Evolutionary conservation across 2,113 vertebrate genomes (phyloP), one percentile per base, ranked within the genome.

Genomic region (Setophaga coronata): DNA sequence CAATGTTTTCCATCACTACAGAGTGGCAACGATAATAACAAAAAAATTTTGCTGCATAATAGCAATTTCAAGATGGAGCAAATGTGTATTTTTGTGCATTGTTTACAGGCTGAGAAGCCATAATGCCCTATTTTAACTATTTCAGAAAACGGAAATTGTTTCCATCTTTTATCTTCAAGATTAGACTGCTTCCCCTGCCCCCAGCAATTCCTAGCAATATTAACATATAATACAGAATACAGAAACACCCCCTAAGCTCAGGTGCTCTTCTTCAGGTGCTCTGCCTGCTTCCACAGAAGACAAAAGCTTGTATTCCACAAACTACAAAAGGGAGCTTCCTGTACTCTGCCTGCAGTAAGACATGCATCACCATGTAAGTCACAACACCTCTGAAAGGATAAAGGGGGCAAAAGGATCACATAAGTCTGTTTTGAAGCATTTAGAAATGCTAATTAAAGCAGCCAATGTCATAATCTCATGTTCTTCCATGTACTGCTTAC

Each of bases 401-500:
- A 69, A 78, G 17, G 26, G 47, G 12, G 21, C 25, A 74, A 73
- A 93, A 86, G n/a, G 17, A 87, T 34, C 12, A 8, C 8, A 82
- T 4, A 64, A 7, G 7, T 71, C 34, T 67, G 23, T n/a, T 93
- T 42, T 66, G 47, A 81, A 67, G 38, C 18, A 80, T 14, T 84
- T 80, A 20, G 10, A 81, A 47, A 60, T 45, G 23, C 4, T 38
- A 45, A 61, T 53, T 45, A 28, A 38, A 69, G 10, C 12, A 61
- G 45, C 19, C 56, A 47, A 16, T 10, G 23, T 45, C 53, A 69
- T 8, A 69, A 82, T 26, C 24, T 82, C 15, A 28, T 38, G 72
- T 65, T 56, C 74, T 80, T 70, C 57, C 58, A 53, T 8, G 6
- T 29, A n/a, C 48, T 65, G 38, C 93, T 95, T 98, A 99, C 99